Conservation (phyloP, 2,797 vertebrate genomes). For the Pogoniulus pusillus region DNA sequence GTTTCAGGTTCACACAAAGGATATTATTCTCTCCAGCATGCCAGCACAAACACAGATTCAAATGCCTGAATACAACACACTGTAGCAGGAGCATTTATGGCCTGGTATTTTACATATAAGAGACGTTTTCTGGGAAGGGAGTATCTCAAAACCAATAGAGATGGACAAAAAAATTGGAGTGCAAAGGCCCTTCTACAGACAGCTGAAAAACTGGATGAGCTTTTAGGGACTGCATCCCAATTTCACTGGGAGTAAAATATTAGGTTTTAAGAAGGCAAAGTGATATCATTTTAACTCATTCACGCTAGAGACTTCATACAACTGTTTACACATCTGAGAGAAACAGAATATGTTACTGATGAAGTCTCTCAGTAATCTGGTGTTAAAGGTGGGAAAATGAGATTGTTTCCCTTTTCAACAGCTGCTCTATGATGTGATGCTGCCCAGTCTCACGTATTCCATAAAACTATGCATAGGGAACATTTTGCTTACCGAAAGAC, state of each 20-base stretch:
- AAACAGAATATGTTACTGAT: neutral
- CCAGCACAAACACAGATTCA: neutral
- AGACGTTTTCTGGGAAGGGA: neutral
- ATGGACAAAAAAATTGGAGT: neutral
- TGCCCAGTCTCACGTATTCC: neutral
- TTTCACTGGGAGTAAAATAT: neutral
- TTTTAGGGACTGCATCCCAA: neutral
- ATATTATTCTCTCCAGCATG: neutral
- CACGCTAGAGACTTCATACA: neutral
- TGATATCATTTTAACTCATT: neutral
- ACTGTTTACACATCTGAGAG: neutral
- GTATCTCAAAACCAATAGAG: neutral
- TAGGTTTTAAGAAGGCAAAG: neutral
- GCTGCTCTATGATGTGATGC: neutral
- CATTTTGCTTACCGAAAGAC: neutral
- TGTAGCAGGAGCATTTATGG: neutral
- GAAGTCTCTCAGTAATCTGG: neutral
- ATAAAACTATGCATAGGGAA: accelerated
- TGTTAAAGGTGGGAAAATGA: neutral
- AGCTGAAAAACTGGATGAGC: neutral
- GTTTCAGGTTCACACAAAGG: neutral
- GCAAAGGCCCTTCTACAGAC: neutral
- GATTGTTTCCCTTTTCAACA: neutral
- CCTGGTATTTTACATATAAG: neutral
- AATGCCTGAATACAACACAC: neutral